Conservation (phyloP, 2,797 vertebrate genomes). For the Mareca strepera region DNA sequence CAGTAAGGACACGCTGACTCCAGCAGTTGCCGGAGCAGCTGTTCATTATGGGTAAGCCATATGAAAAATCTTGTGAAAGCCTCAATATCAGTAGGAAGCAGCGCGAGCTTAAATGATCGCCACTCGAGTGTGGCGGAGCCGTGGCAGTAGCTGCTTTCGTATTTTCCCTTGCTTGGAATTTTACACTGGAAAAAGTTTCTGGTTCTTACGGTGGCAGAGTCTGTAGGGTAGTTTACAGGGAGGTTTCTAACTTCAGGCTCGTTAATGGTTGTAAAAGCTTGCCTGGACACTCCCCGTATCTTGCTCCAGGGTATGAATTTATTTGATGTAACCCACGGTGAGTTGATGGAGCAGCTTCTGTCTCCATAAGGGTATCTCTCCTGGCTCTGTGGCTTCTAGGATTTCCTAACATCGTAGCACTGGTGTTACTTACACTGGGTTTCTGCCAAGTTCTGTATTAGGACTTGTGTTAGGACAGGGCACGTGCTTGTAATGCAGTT, state of each 20-base stretch:
- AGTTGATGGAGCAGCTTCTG: not conserved
- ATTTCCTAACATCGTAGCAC: not conserved
- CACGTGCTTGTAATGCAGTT: not conserved
- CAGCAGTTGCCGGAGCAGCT: slow-evolving; percentile 54
- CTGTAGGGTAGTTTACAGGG: slow-evolving; percentile 23
- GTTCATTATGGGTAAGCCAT: slow-evolving; percentile 14
- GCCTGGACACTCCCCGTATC: slow-evolving; percentile 57
- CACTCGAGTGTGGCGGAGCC: not conserved
- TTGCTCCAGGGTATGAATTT: slow-evolving; percentile 41
- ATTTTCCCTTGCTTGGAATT: not conserved
- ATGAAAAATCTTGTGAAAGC: slow-evolving; percentile 1
- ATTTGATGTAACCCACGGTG: not conserved
- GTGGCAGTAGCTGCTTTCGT: not conserved
- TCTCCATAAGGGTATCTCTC: not conserved
- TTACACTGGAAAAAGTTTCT: not conserved
- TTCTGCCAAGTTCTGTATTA: not conserved
- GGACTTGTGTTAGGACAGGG: not conserved
- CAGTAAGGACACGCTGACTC: slow-evolving; percentile 52
- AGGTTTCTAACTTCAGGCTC: slow-evolving; percentile 43
- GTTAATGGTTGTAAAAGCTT: slow-evolving; percentile 56
- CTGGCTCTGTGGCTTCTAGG: not conserved
- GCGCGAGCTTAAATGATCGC: not conserved
- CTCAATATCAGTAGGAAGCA: slow-evolving; percentile 29
- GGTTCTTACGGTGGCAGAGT: not conserved
- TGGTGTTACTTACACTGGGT: not conserved